Evolutionary conservation across 2,888 invertebrate genomes (phyloP).

Genomic region (Perithous albicinctus): DNA sequence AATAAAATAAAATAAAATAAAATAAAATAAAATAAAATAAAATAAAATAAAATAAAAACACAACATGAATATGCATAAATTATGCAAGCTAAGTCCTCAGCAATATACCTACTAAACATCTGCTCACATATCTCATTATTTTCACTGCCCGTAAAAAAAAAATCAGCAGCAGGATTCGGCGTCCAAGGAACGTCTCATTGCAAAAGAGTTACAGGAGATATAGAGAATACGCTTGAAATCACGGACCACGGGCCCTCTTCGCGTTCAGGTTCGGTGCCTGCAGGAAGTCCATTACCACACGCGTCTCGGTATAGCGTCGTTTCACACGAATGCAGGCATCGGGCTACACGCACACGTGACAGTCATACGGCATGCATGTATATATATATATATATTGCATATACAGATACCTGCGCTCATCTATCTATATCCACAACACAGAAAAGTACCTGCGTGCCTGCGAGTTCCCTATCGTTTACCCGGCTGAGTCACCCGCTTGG

Average conservation of each 20-base stretch:
- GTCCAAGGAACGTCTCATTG: slow-evolving; percentile 30
- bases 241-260: slow-evolving; percentile 70
- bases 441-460: slow-evolving; percentile 66
- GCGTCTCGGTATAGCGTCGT: slow-evolving; percentile 45
- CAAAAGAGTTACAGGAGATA: slow-evolving; percentile 67
- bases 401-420: slow-evolving; percentile 25
- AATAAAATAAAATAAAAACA: neutral
- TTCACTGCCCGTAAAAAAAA: neutral
- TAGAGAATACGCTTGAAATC: slow-evolving; percentile 68
- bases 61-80: too few relatives aligned
- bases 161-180: slow-evolving; percentile 1
- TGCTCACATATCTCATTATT: neutral
- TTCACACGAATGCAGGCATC: slow-evolving; percentile 66
- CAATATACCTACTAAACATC: neutral
- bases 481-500: slow-evolving; percentile 75
- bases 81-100: neutral
- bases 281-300: slow-evolving; percentile 78
- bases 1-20: too few relatives aligned
- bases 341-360: slow-evolving; percentile 53
- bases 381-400: slow-evolving; percentile 14
- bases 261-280: slow-evolving; percentile 78
- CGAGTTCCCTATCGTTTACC: slow-evolving; percentile 72
- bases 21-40: too few relatives aligned
- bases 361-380: slow-evolving; percentile 52
- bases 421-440: slow-evolving; percentile 26